Evolutionary conservation across 2,888 invertebrate species (phyloP), one percentile per base, ranked within the genome.

Genomic region (Agonopterix arenella): DNA sequence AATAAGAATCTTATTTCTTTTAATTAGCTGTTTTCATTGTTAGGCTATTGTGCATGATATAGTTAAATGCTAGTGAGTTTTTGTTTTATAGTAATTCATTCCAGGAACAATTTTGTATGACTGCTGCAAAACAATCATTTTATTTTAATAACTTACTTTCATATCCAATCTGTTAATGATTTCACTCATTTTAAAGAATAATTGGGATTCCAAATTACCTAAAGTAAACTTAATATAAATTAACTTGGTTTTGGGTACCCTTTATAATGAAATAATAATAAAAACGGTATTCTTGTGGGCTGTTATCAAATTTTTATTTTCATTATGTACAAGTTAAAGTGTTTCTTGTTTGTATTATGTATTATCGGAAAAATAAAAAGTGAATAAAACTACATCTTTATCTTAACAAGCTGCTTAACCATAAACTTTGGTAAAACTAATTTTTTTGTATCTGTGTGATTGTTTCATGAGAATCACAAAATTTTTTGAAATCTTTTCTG

Each of bases 401-500:
- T 28, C 28, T 28, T 28, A 28, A 28, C 28, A 5, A 28, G 28
- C 28, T 28, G 28, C 28, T 28, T 28, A 28, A 28, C 28, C 5
- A 28, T 28, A 28, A 28, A 5, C 28, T 28, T 7, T 28, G 28
- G 7, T 28, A 28, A 18, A 28, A 28, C 28, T 5, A 28, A 28
- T 28, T 28, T 5, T 28, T 28, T 28, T 28, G 28, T 28, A 5
- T 4, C 28, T 28, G 28, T 28, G 28, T 28, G 28, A 7, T 28
- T 41, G 59, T 51, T 56, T 69, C 59, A 16, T 83, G 54, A 36
- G 74, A 69, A 11, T 83, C 73, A 62, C 85, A 70, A 63, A 89
- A 90, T 64, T 89, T 91, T 45, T 84, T 71, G 61, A 91, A 92
- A 59, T 89, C 86, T 47, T 89, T 88, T 62, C 78, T 84, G 64